phyloP scores from a whole-genome alignment of 2,888 invertebrate genomes.

The Rhagophthalmus giganteus region DNA sequence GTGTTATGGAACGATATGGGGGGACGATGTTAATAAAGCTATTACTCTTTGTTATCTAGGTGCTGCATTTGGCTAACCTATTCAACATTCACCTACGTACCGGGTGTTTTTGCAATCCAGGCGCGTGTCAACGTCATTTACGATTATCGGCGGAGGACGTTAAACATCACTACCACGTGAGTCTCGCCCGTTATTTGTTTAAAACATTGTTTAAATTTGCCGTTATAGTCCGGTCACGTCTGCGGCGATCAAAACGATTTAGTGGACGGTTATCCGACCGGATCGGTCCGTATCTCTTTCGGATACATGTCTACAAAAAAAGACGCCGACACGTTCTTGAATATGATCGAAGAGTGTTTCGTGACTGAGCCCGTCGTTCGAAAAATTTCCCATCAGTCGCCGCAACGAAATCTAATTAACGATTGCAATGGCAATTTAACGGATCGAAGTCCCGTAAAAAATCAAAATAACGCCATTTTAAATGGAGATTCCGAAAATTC shows the following conservation, averaged over 20 bases:
- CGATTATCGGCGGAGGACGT: slow-evolving; percentile 69
- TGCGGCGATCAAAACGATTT: slow-evolving; percentile 90
- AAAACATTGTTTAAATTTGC: too few species aligned
- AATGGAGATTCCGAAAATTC: slow-evolving; percentile 44
- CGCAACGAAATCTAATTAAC: not conserved
- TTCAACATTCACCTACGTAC: slow-evolving; percentile 85
- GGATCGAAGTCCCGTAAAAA: not conserved
- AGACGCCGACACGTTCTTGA: slow-evolving; percentile 72
- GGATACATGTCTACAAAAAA: slow-evolving; percentile 82
- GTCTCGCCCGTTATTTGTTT: too few species aligned
- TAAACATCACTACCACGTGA: slow-evolving; percentile 72
- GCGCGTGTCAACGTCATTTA: slow-evolving; percentile 86
- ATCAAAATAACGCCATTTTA: slow-evolving; percentile 56
- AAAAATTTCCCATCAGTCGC: slow-evolving; percentile 37
- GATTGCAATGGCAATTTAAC: not conserved
- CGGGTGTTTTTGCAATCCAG: slow-evolving; percentile 97
- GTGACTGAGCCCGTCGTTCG: slow-evolving; percentile 57
- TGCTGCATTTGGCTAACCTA: slow-evolving; percentile 85
- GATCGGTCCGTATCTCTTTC: slow-evolving; percentile 89
- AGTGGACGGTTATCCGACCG: slow-evolving; percentile 85
- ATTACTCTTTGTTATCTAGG: slow-evolving; percentile 58
- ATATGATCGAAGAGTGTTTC: slow-evolving; percentile 78
- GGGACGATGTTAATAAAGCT: too few species aligned
- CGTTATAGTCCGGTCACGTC: slow-evolving; percentile 75
- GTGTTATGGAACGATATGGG: too few species aligned